Percentiles rank a stretch among this genome's conserved stretches.
Conservation (phyloP, 2,888 invertebrate species). For the Cryptocephalus primarius region DNA sequence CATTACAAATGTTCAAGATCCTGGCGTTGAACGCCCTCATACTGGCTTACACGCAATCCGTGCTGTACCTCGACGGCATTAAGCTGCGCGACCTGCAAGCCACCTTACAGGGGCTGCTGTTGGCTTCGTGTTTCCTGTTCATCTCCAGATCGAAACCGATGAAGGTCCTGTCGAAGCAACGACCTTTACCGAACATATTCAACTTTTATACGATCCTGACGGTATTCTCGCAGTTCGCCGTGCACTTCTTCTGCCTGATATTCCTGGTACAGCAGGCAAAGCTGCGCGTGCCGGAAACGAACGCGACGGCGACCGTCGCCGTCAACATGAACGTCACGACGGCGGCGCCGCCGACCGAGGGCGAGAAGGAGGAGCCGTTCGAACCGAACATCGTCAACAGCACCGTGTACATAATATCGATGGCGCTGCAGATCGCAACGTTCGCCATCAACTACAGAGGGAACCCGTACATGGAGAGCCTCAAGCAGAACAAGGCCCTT, state of each 20-base stretch:
- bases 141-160: slow-evolving; percentile 97
- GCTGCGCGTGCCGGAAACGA: slow-evolving; percentile 52
- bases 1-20: slow-evolving; percentile 99
- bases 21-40: slow-evolving; percentile 95
- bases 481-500: slow-evolving; percentile 83
- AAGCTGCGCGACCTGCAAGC: slow-evolving; percentile 97
- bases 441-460: slow-evolving; percentile 99
- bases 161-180: slow-evolving; percentile 81
- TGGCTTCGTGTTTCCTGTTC: slow-evolving; percentile 96
- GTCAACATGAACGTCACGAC: no score
- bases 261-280: slow-evolving; percentile 79
- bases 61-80: slow-evolving; percentile 94
- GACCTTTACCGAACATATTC: slow-evolving; percentile 97
- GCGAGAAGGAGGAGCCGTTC: slow-evolving; percentile 75
- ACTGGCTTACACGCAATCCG: slow-evolving; percentile 96
- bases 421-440: slow-evolving; percentile 94
- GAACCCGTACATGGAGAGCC: slow-evolving; percentile 96
- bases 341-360: slow-evolving; percentile 27
- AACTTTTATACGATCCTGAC: slow-evolving; percentile 95
- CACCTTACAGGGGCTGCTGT: slow-evolving; percentile 87
- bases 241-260: slow-evolving; percentile 86
- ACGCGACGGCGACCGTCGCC: no score
- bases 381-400: slow-evolving; percentile 92
- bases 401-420: slow-evolving; percentile 95
- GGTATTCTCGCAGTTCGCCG: slow-evolving; percentile 86